Evolutionary conservation across 2,113 vertebrate genomes (phyloP).

Genomic region (Nesoenas mayeri): DNA sequence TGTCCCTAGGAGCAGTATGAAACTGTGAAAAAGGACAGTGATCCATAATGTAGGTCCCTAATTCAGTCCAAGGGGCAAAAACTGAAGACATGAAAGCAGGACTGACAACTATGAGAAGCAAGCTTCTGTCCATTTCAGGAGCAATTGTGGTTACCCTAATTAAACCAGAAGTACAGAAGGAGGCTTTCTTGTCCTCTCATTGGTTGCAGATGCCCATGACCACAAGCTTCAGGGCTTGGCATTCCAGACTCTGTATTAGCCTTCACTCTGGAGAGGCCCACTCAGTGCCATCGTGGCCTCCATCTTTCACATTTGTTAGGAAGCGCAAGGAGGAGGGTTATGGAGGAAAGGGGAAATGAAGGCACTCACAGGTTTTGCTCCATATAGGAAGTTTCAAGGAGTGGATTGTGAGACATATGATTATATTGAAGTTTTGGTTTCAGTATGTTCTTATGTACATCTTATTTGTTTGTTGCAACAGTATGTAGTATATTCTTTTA

Average conservation of each 20-base stretch:
- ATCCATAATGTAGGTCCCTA: neutral
- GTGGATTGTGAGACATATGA: neutral
- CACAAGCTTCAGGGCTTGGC: neutral
- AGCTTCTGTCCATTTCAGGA: neutral
- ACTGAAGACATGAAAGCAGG: neutral
- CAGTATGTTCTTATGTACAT: neutral
- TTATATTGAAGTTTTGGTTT: neutral
- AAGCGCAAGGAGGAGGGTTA: neutral
- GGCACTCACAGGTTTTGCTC: accelerated
- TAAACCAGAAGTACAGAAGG: neutral
- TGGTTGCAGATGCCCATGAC: neutral
- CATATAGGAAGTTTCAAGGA: neutral
- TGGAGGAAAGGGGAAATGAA: neutral
- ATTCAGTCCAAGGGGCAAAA: neutral
- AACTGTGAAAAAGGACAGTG: neutral
- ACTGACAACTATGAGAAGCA: neutral
- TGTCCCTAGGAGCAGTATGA: neutral
- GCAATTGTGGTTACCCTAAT: neutral
- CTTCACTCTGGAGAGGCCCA: neutral
- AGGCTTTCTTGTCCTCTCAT: neutral
- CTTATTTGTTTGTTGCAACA: neutral
- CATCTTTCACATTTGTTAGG: neutral
- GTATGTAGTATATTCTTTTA: neutral
- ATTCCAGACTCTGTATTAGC: neutral
- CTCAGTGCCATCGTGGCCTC: neutral